phyloP scores from a whole-genome alignment of 2,888 invertebrate species.

The Idaea aversata region DNA sequence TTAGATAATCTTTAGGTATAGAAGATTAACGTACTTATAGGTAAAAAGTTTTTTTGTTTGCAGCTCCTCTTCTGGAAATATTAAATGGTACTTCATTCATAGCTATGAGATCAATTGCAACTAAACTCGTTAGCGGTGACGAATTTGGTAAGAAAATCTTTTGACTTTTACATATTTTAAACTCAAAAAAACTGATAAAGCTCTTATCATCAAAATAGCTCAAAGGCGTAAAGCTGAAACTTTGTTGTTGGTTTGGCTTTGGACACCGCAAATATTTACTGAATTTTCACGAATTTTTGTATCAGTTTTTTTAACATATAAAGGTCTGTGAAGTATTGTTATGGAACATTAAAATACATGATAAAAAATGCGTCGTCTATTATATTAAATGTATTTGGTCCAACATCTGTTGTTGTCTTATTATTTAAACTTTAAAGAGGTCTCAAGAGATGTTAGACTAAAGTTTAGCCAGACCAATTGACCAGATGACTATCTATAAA shows the following conservation, averaged over 20 bases:
- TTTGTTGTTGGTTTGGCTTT: background rate
- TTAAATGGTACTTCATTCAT: conserved; percentile 86
- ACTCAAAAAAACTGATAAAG: background rate
- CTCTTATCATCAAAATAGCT: background rate
- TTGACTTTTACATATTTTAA: background rate
- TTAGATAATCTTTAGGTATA: too few relatives aligned
- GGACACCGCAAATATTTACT: background rate
- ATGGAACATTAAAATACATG: too few relatives aligned
- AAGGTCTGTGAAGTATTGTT: too few relatives aligned
- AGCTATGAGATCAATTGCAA: conserved; percentile 73
- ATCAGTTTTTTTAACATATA: too few relatives aligned
- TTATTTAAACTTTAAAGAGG: too few relatives aligned
- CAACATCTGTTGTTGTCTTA: too few relatives aligned
- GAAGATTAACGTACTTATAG: too few relatives aligned
- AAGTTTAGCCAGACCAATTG: too few relatives aligned
- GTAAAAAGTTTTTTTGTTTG: conserved; percentile 33
- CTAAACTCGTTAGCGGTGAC: conserved; percentile 1
- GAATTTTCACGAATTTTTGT: background rate
- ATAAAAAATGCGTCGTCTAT: too few relatives aligned
- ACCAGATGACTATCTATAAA: too few relatives aligned
- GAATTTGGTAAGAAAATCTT: conserved; percentile 1
- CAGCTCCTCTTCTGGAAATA: conserved; percentile 85
- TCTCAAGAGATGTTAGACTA: too few relatives aligned
- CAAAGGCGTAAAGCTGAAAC: background rate
- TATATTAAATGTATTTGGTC: too few relatives aligned